These are phyloP conservation scores for Aleiodes testaceus DNA, from an alignment of 2,888 invertebrate genomes.

Conservation along the genomic window DNA sequence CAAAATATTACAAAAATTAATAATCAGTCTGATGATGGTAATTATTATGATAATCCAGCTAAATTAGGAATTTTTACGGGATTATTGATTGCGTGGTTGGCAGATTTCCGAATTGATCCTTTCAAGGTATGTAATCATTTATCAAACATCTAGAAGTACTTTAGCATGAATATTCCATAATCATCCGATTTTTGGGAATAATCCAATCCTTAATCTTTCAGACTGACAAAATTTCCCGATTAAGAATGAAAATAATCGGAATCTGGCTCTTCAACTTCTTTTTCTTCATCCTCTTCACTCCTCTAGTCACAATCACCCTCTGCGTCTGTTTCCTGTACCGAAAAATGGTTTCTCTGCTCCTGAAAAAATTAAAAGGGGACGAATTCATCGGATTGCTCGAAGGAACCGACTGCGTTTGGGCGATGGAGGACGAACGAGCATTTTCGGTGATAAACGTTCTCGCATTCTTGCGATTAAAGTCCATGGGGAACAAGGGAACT, in stretches of 20 bases:
- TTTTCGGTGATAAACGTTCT: slow-evolving; percentile 75
- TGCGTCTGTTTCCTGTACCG: slow-evolving; percentile 54
- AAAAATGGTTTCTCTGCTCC: slow-evolving; percentile 47
- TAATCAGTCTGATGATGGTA: slow-evolving; percentile 32
- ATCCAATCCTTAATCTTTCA: slow-evolving; percentile 32
- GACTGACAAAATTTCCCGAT: slow-evolving; percentile 44
- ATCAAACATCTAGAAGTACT: too few relatives aligned
- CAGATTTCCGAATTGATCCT: slow-evolving; percentile 45
- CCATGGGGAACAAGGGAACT: slow-evolving; percentile 38
- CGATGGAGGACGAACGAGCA: slow-evolving; percentile 73
- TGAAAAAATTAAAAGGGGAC: slow-evolving; percentile 61
- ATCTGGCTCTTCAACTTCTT: slow-evolving; percentile 47
- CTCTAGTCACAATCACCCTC: slow-evolving; percentile 48
- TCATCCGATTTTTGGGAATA: too few relatives aligned
- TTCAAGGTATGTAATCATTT: slow-evolving; percentile 45
- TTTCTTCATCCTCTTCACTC: slow-evolving; percentile 51
- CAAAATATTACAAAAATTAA: slow-evolving; percentile 48
- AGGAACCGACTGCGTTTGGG: slow-evolving; percentile 76
- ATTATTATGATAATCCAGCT: slow-evolving; percentile 49
- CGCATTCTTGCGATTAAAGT: slow-evolving; percentile 71
- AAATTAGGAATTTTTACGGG: slow-evolving; percentile 61
- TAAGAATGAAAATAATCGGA: slow-evolving; percentile 44
- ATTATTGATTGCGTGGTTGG: slow-evolving; percentile 57
- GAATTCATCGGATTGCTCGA: slow-evolving; percentile 74
- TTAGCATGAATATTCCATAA: not conserved